Evolutionary conservation across 1,140 invertebrate species (phyloP), one percentile per base, ranked within the genome.

Genomic region (Drosophila virilis): DNA sequence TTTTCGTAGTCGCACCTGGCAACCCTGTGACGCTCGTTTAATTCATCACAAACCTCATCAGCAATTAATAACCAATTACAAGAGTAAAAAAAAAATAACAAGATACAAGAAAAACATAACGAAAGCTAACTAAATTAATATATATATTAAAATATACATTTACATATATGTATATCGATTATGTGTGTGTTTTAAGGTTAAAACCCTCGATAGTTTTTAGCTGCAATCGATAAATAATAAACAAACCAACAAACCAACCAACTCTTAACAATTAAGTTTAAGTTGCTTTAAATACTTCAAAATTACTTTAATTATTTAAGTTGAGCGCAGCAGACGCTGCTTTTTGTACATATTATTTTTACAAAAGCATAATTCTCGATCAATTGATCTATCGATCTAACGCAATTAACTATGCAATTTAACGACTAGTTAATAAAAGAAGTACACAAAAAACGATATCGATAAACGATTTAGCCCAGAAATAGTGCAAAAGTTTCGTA

Each of bases 211-310:
- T 67, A 72, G 67, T 75, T 74, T 75, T 74, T 64, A 67, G 33
- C 64, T 40, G 55, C 71, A 57, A 74, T 62, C 65, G 65, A 68
- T 74, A 68, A 60, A 33, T 57, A 59, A 65, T 46, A 32, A 52
- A 48, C 22, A 33, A 70, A 46, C 32, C 45, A 69, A 69, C 38
- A 35, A 69, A 69, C 38, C 46, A 67, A 73, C 12, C 59, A 55
- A 65, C 67, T 66, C 73, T 62, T 62, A 78, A 76, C 76, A 59
- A 15, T 60, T 78, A 76, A 72, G 67, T 51, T 72, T 72, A 78
- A 76, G 61, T 78, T 78, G 76, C 76, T 78, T 78, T 78, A 78
- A 78, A 71, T 78, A 78, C 45, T 75, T 75, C 68, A 68, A 76
- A 76, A 76, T 45, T 75, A 78, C 57, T 54, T 70, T 78, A 69